Percentiles rank a stretch among this genome's conserved stretches.
phyloP scores from a whole-genome alignment of 2,113 vertebrate genomes.

The Sclerurus mexicanus region DNA sequence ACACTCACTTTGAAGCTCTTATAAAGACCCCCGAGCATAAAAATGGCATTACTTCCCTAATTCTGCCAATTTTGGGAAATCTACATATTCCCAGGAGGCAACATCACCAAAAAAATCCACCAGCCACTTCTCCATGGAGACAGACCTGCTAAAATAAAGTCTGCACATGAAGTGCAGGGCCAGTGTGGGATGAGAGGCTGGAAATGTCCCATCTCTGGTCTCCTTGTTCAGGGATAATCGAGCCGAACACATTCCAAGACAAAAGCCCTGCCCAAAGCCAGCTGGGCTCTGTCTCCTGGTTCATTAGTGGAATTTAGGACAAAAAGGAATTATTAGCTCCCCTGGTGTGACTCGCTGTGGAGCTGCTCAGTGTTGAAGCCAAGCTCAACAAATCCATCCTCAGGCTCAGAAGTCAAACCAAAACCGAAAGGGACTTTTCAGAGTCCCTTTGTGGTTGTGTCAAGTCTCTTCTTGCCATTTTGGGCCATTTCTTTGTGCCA shows the following conservation, averaged over 20 bases:
- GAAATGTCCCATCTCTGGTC: background rate
- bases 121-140: background rate
- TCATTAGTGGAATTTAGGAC: background rate
- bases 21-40: accelerated
- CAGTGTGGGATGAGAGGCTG: accelerated
- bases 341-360: background rate
- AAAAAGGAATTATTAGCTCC: background rate
- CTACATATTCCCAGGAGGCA: background rate
- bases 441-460: accelerated
- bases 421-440: accelerated
- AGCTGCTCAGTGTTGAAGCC: background rate
- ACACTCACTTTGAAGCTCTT: background rate
- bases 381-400: background rate
- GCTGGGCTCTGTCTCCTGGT: background rate
- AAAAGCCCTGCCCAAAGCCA: background rate
- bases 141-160: background rate
- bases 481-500: background rate
- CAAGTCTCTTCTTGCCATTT: background rate
- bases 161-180: no score
- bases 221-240: background rate
- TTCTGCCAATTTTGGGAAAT: background rate
- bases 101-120: background rate
- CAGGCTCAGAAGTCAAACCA: background rate
- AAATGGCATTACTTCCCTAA: background rate
- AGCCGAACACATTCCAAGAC: background rate